phyloP scores from a whole-genome alignment of 2,113 vertebrate genomes.

The Notothenia coriiceps region DNA sequence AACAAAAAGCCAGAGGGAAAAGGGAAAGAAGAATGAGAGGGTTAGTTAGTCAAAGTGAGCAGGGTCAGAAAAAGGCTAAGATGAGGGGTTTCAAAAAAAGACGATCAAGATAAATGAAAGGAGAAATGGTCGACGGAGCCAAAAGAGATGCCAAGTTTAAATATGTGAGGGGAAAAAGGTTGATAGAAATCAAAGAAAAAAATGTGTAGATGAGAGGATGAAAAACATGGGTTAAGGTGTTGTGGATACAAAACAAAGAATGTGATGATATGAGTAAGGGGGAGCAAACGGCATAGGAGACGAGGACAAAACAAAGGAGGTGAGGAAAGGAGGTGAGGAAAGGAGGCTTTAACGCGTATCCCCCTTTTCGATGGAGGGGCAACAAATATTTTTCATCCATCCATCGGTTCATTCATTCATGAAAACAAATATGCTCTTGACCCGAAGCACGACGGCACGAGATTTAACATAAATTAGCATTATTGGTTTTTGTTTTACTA shows the following conservation, averaged over 20 bases:
- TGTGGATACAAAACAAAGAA: not conserved
- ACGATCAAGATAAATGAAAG: not conserved
- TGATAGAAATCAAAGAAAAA: not conserved
- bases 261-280: not conserved
- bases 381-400: constrained; percentile 9
- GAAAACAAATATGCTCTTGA: constrained; percentile 40
- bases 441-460: constrained; percentile 39
- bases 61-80: not conserved
- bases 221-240: not conserved
- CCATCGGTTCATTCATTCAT: constrained; percentile 37
- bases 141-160: not conserved
- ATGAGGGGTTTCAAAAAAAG: not conserved
- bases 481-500: no score
- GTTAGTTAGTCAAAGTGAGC: no score
- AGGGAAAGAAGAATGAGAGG: not conserved
- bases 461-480: no score
- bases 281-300: not conserved
- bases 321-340: not conserved
- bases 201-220: not conserved
- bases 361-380: not conserved
- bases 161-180: not conserved
- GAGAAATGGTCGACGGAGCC: not conserved
- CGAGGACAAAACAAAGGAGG: not conserved
- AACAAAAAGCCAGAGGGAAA: not conserved
- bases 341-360: not conserved